Base-by-base conservation (phyloP, 2,113 vertebrate genomes). In the Gasterosteus nipponicus region DNA sequence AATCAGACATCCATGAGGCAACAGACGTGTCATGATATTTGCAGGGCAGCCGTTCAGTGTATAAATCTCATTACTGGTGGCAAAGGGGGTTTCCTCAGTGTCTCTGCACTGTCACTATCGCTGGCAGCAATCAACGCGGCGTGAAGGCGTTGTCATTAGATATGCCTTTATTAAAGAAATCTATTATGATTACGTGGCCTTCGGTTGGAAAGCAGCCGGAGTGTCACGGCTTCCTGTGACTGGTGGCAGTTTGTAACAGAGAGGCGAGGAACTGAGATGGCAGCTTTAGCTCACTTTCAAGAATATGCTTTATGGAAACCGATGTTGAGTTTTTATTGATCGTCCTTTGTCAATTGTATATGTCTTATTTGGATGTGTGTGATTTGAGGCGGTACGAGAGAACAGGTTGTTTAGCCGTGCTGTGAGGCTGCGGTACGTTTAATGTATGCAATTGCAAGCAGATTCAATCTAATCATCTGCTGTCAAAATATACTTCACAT, bases 1-100 rank as follows among this genome's bases (percentile, higher is more conserved):
- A 85, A 82, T 88, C 73, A 69, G 69, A 80, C 41, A 84, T 92
- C 80, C 78, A 82, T 86, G 83, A 74, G 83, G 80, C 72, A 77
- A 82, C 63, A 89, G 87, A 90, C 89, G 78, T 91, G 88, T 93
- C 84, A 88, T 77, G 77, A 89, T 89, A 89, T 92, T 86, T 91
- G 79, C 86, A 88, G 87, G 75, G 77, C 79, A 86, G 85, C 77
- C 78, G 70, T 86, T 75, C 68, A 69, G 61, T 75, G 86, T 74
- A 78, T 92, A 90, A 89, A 92, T 92, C 83, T 90, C 84, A 93
- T 92, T 90, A 92, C 87, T 89, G 57, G 70, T 80, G 85, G 82
- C 84, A 87, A 86, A 90, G 73, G 61, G 81, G 89, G 76, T 88
- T 84, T 85, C 80, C 82, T 47, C 78, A 29, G 41, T 77, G 82